Evolutionary conservation across 1,140 invertebrate genomes (phyloP), one percentile per base, ranked within the genome.

Genomic region (Drosophila serrata): DNA sequence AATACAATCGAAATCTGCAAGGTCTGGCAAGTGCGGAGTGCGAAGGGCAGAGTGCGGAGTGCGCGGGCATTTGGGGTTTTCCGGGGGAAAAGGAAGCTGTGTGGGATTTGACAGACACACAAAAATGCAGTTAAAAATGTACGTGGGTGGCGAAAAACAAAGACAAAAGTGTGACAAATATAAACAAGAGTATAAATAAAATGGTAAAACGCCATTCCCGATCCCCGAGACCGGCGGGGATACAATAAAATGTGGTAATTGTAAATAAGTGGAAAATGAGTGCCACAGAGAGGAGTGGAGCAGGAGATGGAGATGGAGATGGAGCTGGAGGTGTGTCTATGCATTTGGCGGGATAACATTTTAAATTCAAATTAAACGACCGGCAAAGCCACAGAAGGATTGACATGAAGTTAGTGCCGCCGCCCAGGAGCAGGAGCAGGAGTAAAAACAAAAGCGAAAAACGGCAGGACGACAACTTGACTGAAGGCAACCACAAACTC

Each of bases 331-430:
- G 51, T 40, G 64, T 58, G 39, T 61, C 73, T 74, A 81, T 79
- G 86, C 84, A 90, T 73, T 79, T 85, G 81, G 79, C 59, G 69
- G 75, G 81, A 79, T 85, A 90, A 90, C 85, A 90, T 90, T 90
- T 90, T 81, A 90, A 90, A 90, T 90, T 90, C 85, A 90, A 90
- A 90, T 90, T 90, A 90, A 90, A 85, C 81, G 85, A 90, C 85
- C 88, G 85, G 64, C 69, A 85, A 85, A 90, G 82, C 85, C 85
- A 85, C 85, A 90, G 78, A 90, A 79, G 86, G 85, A 90, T 90
- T 90, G 85, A 90, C 85, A 90, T 79, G 78, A 90, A 90, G 85
- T 90, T 90, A 90, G 81, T 85, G 78, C 65, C 68, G 45, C 70
- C 81, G 70, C 48, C 57, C 62, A 81, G 53, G 19, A 64, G 61